phyloP scores from a whole-genome alignment of 2,113 vertebrate species.

The Antidorcas marsupialis region DNA sequence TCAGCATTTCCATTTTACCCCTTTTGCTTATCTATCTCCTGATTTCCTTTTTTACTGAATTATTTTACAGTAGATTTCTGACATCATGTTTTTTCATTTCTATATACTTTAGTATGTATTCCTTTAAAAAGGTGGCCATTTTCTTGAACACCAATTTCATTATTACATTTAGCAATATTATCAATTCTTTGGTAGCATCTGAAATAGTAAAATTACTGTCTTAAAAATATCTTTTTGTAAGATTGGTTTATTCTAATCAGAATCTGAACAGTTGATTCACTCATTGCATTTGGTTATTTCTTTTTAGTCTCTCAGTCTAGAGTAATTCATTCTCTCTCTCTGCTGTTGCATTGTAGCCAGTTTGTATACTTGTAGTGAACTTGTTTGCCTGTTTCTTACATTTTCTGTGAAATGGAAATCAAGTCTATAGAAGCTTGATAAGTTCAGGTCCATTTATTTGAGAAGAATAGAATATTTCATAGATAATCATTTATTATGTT shows the following conservation, averaged over 20 bases:
- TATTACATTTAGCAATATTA: not conserved
- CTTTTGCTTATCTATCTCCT: not conserved
- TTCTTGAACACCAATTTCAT: not conserved
- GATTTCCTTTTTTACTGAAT: not conserved
- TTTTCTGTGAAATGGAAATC: not conserved
- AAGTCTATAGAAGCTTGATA: not conserved
- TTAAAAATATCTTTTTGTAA: not conserved
- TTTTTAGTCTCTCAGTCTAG: not conserved
- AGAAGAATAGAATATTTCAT: not conserved
- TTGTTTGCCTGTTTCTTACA: not conserved
- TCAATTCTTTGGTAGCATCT: not conserved
- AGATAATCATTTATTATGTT: not conserved
- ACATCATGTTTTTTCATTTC: not conserved
- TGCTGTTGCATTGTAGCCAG: not conserved
- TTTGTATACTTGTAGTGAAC: not conserved
- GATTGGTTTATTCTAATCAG: not conserved
- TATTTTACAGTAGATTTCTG: not conserved
- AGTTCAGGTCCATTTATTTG: not conserved
- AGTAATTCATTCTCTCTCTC: not conserved
- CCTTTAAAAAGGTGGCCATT: not conserved
- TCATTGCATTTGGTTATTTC: not conserved
- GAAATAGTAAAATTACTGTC: not conserved
- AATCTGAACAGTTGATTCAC: not conserved
- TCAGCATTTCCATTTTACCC: not conserved
- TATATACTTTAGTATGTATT: not conserved